Percentiles rank a stretch among this genome's conserved stretches.
phyloP scores from a whole-genome alignment of 2,888 invertebrate species.

The Drosophila mercatorum region DNA sequence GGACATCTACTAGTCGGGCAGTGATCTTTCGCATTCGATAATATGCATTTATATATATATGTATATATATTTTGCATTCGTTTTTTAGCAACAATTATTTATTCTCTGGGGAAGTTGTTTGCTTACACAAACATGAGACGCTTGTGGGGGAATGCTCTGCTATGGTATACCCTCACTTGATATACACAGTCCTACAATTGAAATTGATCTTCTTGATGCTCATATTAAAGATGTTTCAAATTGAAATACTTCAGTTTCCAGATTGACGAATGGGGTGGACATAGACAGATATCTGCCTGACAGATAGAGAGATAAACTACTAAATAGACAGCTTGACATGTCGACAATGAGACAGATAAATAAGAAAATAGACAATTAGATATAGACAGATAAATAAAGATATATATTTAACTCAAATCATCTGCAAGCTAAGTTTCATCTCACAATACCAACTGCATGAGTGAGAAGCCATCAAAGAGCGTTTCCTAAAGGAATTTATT shows the following conservation, averaged over 20 bases:
- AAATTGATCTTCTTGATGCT: neutral
- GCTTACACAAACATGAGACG: no score
- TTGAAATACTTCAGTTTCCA: neutral
- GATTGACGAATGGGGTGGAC: neutral
- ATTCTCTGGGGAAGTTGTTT: constrained; percentile 54
- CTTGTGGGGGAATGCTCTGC: neutral
- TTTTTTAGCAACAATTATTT: constrained; percentile 2
- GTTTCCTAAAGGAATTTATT: no score
- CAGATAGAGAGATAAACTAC: neutral
- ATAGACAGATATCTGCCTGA: neutral
- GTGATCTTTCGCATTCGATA: neutral
- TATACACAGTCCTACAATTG: neutral
- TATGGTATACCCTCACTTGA: neutral
- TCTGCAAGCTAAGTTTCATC: no score
- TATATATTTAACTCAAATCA: no score
- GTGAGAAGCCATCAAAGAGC: neutral
- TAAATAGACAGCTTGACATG: neutral
- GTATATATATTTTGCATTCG: neutral
- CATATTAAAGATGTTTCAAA: neutral
- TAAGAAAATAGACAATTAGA: no score
- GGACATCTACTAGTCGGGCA: neutral
- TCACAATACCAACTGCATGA: no score
- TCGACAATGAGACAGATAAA: neutral
- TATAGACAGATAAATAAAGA: no score
- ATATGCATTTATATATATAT: neutral